Evolutionary conservation across 2,888 invertebrate species (phyloP), one percentile per base, ranked within the genome.

Genomic region (Agonopterix alstromeriana): DNA sequence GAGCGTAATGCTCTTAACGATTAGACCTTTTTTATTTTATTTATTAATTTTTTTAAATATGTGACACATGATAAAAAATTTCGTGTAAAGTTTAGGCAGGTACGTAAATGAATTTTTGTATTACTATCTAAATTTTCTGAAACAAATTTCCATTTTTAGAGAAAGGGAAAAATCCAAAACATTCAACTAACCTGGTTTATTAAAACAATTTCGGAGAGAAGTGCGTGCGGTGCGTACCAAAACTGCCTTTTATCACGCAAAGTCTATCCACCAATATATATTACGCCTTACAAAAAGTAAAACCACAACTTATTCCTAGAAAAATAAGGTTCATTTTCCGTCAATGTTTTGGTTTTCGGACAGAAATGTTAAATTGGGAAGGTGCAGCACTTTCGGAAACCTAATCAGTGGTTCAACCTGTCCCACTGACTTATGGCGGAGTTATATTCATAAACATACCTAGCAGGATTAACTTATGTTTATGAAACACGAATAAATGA

Each of bases 171-270:
- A 69, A 73, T 69, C 79, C 78, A 76, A 80, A 84, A 77, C 77
- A 78, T 73, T 73, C 70, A 77, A 74, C 75, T 80, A 78, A 77
- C 76, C 83, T 80, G 78, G 77, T 82, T 84, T 84, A 85, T 82
- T 84, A 86, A 84, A 86, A 86, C 85, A 79, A 85, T 87, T 86
- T 85, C 67, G 73, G 73, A 74, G 62, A 61, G 62, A 61, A 77
- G 82, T 87, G 87, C 87, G 87, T 87, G 87, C 73, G 76, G 57
- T 70, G 73, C 69, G 74, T 75, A 70, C 63, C 63, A 57, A 77
- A 78, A 87, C 77, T 77, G 75, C 80, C 61, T 55, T 50, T 57
- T 60, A 60, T 66, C 87, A 87, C 86, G 87, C 87, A 59, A 81
- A 56, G 62, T 57, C 56, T 57, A 60, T 57, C 56, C 53, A 67